These are phyloP conservation scores for Kuschelorhynchus macadamiae DNA, from an alignment of 2,888 invertebrate species.

Conservation along the genomic window DNA sequence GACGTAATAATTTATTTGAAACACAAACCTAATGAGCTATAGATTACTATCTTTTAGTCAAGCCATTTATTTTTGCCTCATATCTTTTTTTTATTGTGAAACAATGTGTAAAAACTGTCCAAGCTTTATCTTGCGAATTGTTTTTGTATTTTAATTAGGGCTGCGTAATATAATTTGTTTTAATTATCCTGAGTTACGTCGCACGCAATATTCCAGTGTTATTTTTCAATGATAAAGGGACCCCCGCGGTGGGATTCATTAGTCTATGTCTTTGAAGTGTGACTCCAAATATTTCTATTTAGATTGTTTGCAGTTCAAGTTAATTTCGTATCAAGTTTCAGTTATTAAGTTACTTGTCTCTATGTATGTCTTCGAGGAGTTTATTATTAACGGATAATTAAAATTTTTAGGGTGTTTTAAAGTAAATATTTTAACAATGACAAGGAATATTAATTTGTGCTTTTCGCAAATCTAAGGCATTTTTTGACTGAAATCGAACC, in stretches of 20 bases:
- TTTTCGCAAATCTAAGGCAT: too few species aligned
- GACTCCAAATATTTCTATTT: slow-evolving; percentile 17
- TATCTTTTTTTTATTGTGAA: slow-evolving; percentile 24
- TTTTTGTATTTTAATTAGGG: slow-evolving; percentile 47
- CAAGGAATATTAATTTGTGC: too few species aligned
- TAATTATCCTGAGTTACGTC: slow-evolving; percentile 28
- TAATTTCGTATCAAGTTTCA: too few species aligned
- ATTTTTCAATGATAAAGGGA: slow-evolving; percentile 35
- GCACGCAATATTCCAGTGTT: slow-evolving; percentile 35
- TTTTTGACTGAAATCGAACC: too few species aligned
- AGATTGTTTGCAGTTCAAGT: too few species aligned
- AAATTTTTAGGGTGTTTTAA: too few species aligned
- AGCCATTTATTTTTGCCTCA: slow-evolving; percentile 27
- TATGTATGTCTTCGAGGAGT: too few species aligned
- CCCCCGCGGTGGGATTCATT: slow-evolving; percentile 28
- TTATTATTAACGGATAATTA: too few species aligned
- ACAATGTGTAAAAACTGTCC: slow-evolving; percentile 40
- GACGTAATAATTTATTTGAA: slow-evolving; percentile 23
- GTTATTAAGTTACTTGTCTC: too few species aligned
- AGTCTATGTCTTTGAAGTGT: slow-evolving; percentile 27
- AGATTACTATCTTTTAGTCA: slow-evolving; percentile 19
- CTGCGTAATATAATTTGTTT: slow-evolving; percentile 41
- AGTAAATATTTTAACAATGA: too few species aligned
- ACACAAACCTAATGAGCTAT: slow-evolving; percentile 24
- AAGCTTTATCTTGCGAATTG: slow-evolving; percentile 44